A percentile compares a stretch with the other conserved stretches of the same genome.
These are phyloP conservation scores for Poeciliopsis paucimaculata DNA, from an alignment of 2,797 vertebrate genomes.

Conservation along the genomic window DNA sequence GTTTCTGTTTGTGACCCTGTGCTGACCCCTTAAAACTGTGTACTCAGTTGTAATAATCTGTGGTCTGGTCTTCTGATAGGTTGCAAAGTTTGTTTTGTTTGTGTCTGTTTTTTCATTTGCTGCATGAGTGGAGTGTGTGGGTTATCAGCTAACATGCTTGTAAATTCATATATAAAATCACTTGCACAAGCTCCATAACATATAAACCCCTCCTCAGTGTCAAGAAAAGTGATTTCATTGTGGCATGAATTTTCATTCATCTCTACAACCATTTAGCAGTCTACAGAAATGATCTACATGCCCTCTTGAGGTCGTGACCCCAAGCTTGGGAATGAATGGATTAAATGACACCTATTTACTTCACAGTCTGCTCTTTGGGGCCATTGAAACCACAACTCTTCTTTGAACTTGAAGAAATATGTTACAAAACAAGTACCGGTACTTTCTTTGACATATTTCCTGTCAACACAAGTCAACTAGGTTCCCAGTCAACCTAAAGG, in stretches of 20 bases:
- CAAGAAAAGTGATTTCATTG: not conserved
- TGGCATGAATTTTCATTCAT: not conserved
- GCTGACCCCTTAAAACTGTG: not conserved
- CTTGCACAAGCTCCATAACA: not conserved
- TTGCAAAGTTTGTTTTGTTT: not conserved
- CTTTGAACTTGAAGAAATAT: conserved; percentile 15
- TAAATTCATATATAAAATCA: not conserved
- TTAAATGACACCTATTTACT: conserved; percentile 11
- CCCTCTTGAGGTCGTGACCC: not conserved
- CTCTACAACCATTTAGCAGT: not conserved
- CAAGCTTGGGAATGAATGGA: not conserved
- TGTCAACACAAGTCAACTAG: not conserved
- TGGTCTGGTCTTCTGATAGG: not conserved
- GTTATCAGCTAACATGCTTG: not conserved
- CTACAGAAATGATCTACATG: not conserved
- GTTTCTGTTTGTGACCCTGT: conserved; percentile 1
- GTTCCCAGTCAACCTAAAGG: no score
- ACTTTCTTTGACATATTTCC: conserved; percentile 13
- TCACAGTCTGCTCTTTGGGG: not conserved
- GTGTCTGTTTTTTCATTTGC: not conserved
- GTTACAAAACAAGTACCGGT: conserved; percentile 17
- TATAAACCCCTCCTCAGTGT: not conserved
- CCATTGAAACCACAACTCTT: no score
- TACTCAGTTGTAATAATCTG: not conserved
- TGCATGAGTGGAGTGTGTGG: not conserved